phyloP scores from a whole-genome alignment of 2,113 vertebrate species.

The Crotalus tigris region DNA sequence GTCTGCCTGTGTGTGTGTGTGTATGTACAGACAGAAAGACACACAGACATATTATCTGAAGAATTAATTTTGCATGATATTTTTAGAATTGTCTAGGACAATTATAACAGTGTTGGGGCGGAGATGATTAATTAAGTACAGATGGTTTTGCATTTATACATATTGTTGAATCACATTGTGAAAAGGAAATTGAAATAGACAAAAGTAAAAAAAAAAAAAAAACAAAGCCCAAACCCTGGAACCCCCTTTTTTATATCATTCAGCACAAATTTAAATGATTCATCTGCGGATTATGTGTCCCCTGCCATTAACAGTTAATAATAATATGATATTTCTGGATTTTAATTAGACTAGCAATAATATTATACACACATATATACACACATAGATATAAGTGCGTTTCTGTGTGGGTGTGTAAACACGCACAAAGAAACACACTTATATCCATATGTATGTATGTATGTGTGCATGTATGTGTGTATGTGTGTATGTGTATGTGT shows the following conservation, averaged over 20 bases:
- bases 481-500: too few species aligned
- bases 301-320: slow-evolving; percentile 45
- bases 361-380: too few species aligned
- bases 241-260: slow-evolving; percentile 41
- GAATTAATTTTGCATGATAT: slow-evolving; percentile 22
- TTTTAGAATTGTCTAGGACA: slow-evolving; percentile 45
- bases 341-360: slow-evolving; percentile 54
- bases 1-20: too few species aligned
- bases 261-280: slow-evolving; percentile 72
- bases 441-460: too few species aligned
- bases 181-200: slow-evolving; percentile 54
- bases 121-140: slow-evolving; percentile 60
- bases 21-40: not conserved
- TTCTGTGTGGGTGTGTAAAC: not conserved
- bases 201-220: slow-evolving; percentile 69
- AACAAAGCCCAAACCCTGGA: not conserved
- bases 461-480: too few species aligned
- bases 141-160: slow-evolving; percentile 54
- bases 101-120: slow-evolving; percentile 40
- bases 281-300: slow-evolving; percentile 51
- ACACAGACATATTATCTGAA: slow-evolving; percentile 31
- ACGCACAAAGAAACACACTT: not conserved
- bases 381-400: not conserved
- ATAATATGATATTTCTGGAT: slow-evolving; percentile 49
- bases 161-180: slow-evolving; percentile 51